Evolutionary conservation across 2,113 vertebrate species (phyloP), one percentile per base, ranked within the genome.

Genomic region (Nycticorax nycticorax): DNA sequence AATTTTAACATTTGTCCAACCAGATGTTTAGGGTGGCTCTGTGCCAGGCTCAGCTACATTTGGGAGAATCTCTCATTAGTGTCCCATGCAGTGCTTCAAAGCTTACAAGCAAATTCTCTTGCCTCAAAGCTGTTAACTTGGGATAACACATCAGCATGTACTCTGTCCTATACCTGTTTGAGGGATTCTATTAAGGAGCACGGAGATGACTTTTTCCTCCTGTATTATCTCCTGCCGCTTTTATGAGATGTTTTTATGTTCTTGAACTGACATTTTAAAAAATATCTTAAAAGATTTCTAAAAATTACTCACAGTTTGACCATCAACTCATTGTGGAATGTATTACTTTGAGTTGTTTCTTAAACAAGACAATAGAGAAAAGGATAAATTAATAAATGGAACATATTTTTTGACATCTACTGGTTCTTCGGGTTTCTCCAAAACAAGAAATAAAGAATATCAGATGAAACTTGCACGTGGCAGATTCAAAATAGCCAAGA

Each of bases 1-100:
- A 82, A 88, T 48, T 28, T 63, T 73, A 68, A 71, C 35, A 24
- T 37, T 53, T 47, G 45, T 67, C 55, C 71, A 93, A 14, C 17
- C 66, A 74, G 64, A 53, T 93, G 74, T 96, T 97, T 96, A 48
- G 57, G 62, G 64, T 94, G 86, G 85, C 50, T 20, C 33, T 78
- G 24, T 60, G 82, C 55, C 72, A 92, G 48, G 15, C 21, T 75
- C 39, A 62, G 30, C 52, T 63, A 18, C 23, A 16, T 41, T 72
- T 78, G 60, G 32, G 55, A 93, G 39, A 89, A 84, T 67, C 66
- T 93, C 67, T 75, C 87, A 78, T 56, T 69, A 77, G 10, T 50
- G n/a, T 87, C 86, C 32, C 26, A 41, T 88, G 57, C 63, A 68
- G 37, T 90, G 62, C 53, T 91, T 89, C 92, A 85, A 85, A 94